A percentile compares a stretch with the other conserved stretches of the same genome.
Conservation (phyloP, 2,113 vertebrate genomes). For the Mixornis gularis region DNA sequence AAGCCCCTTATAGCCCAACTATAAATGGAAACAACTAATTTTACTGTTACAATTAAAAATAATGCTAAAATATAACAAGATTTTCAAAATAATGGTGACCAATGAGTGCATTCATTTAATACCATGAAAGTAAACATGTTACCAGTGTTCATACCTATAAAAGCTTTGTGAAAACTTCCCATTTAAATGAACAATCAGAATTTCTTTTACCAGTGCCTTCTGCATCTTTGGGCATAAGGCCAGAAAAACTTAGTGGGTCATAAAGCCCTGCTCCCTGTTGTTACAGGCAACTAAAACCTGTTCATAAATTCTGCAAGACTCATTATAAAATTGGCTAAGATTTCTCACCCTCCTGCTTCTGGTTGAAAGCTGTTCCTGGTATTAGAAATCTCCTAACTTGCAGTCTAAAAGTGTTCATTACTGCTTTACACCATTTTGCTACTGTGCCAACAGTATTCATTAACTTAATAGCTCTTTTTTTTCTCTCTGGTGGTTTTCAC, state of each 20-base stretch:
- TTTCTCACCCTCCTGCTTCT: neutral
- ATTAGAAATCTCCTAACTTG: neutral
- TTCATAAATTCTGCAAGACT: conserved; percentile 5
- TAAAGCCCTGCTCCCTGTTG: neutral
- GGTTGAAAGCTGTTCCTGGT: neutral
- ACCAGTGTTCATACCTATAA: neutral
- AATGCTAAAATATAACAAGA: neutral
- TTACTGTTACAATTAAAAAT: neutral
- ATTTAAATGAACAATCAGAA: neutral
- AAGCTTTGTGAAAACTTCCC: neutral
- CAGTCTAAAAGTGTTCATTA: neutral
- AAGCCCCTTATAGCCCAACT: neutral
- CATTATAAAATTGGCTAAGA: neutral
- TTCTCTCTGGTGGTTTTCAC: neutral
- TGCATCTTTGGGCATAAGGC: neutral
- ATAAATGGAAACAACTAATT: neutral
- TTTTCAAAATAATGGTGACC: neutral
- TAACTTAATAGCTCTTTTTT: neutral
- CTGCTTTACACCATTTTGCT: neutral
- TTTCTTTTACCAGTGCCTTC: neutral
- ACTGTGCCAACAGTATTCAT: neutral
- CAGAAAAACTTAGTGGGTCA: neutral
- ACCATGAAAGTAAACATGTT: neutral
- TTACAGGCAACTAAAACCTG: neutral
- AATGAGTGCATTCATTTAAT: neutral